Evolutionary conservation across 1,140 invertebrate genomes (phyloP).

Genomic region (Diachasmimorpha longicaudata): DNA sequence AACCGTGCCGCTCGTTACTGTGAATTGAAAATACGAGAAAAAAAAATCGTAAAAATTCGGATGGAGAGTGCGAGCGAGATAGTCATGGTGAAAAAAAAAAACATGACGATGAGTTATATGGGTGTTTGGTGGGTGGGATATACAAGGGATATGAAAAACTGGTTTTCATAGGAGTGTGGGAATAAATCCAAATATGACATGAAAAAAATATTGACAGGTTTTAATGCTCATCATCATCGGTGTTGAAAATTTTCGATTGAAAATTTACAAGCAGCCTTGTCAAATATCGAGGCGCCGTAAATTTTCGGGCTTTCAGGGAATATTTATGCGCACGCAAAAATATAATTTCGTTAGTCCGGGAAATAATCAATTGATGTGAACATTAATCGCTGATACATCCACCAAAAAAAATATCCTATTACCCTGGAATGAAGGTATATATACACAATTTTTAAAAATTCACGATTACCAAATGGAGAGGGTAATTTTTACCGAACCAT

Average conservation of each 20-base stretch:
- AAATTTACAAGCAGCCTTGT: no score
- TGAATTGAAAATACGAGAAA: background rate
- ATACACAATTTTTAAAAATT: no score
- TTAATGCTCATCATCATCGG: background rate
- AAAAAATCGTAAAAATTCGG: constrained; percentile 11
- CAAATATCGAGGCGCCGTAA: background rate
- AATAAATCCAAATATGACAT: background rate
- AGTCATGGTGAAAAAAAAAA: background rate
- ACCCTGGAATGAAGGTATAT: no score
- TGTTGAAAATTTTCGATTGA: no score
- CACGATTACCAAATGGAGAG: no score
- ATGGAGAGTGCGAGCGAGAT: background rate
- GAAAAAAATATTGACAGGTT: background rate
- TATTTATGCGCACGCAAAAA: no score
- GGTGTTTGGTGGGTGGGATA: background rate
- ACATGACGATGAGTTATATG: background rate
- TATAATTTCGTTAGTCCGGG: no score
- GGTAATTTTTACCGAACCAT: no score
- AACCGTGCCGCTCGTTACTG: constrained; percentile 25
- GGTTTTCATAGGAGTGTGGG: background rate
- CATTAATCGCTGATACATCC: no score
- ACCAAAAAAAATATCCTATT: no score
- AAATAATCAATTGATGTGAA: no score
- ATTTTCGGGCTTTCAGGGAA: no score
- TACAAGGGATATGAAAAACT: background rate